phyloP scores from a whole-genome alignment of 2,888 invertebrate genomes.

The Synanthedon vespiformis region DNA sequence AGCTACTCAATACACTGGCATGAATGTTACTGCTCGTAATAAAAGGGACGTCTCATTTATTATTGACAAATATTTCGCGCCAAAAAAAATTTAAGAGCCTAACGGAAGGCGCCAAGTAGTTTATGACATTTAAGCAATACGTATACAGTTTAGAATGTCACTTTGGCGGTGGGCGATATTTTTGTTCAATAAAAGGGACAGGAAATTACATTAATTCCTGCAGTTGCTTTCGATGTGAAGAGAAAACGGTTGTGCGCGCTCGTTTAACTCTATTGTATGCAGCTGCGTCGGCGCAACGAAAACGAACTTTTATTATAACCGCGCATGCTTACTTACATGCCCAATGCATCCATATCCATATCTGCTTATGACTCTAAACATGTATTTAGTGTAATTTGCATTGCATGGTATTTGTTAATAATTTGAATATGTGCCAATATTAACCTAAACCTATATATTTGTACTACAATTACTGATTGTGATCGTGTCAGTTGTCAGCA shows the following conservation, averaged over 20 bases:
- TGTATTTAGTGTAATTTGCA: no score
- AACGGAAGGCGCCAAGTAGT: slow-evolving; percentile 65
- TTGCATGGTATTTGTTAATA: no score
- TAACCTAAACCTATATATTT: no score
- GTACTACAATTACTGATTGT: no score
- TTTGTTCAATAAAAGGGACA: slow-evolving; percentile 36
- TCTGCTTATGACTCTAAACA: no score
- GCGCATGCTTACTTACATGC: no score
- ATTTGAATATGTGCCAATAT: no score
- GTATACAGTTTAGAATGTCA: slow-evolving; percentile 30
- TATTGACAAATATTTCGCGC: slow-evolving; percentile 69
- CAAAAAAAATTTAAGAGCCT: slow-evolving; percentile 42
- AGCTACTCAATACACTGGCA: slow-evolving; percentile 32
- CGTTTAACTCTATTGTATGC: slow-evolving; percentile 55
- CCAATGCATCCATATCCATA: no score
- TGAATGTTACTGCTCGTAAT: slow-evolving; percentile 46
- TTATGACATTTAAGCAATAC: slow-evolving; percentile 38
- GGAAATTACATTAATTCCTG: slow-evolving; percentile 36
- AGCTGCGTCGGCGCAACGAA: slow-evolving; percentile 34
- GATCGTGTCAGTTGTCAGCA: no score
- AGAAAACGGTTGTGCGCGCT: slow-evolving; percentile 17
- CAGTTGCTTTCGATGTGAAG: slow-evolving; percentile 2
- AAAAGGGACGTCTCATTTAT: slow-evolving; percentile 68
- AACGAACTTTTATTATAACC: background rate
- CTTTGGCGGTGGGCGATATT: slow-evolving; percentile 38